A percentile compares a stretch with the other conserved stretches of the same genome.
Conservation (phyloP, 2,113 vertebrate species). For the Xenus cinereus region DNA sequence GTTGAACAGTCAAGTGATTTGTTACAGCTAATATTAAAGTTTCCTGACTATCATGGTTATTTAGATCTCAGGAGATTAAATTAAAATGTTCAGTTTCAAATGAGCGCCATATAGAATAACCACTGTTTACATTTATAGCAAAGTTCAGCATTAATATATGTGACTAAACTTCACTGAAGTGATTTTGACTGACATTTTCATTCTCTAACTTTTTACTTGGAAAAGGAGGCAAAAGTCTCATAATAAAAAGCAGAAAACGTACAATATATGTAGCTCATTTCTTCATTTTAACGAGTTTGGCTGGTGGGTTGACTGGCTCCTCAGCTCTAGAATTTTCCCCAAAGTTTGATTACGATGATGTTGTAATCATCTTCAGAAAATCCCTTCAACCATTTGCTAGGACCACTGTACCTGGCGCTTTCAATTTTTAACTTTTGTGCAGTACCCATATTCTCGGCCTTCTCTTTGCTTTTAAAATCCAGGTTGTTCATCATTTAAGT, state of each 20-base stretch:
- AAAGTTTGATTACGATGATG: not conserved
- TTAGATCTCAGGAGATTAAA: not conserved
- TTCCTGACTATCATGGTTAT: not conserved
- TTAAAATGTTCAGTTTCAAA: not conserved
- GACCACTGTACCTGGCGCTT: not conserved
- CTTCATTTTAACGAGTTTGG: not conserved
- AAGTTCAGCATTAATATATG: not conserved
- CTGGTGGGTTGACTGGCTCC: not conserved
- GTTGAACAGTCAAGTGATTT: not conserved
- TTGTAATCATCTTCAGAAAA: not conserved
- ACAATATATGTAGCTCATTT: not conserved
- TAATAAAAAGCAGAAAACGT: not conserved
- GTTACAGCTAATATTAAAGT: not conserved
- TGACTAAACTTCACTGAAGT: not conserved
- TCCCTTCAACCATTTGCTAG: not conserved
- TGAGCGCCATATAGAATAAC: not conserved
- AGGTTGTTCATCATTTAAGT: not conserved
- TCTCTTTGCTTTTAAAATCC: not conserved
- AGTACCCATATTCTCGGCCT: not conserved
- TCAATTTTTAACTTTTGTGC: not conserved
- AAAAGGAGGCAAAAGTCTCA: not conserved
- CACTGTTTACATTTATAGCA: not conserved
- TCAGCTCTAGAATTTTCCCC: not conserved
- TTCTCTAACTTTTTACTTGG: not conserved
- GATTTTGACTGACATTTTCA: not conserved